Conservation (phyloP, 1,140 invertebrate genomes). For the Drosophila eugracilis region DNA sequence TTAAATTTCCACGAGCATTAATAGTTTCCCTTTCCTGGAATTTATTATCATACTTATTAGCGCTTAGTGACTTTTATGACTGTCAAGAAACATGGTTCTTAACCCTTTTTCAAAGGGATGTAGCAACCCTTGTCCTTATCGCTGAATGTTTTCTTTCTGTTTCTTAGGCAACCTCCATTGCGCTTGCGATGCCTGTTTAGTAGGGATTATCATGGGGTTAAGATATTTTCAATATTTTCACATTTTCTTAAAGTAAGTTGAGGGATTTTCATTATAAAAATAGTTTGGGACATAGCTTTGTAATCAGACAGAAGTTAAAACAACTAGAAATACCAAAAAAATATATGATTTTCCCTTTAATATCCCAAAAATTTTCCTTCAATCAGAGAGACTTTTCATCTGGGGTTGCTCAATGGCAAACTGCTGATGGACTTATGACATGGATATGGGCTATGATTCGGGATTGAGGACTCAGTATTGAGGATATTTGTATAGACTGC, state of each 20-base stretch:
- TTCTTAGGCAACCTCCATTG: constrained; percentile 13
- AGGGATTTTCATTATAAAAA: too few species aligned
- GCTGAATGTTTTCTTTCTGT: constrained; percentile 8
- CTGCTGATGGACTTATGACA: constrained; percentile 16
- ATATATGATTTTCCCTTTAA: too few species aligned
- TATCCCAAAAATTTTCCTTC: too few species aligned
- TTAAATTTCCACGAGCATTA: not conserved
- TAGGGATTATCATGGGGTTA: constrained; percentile 22
- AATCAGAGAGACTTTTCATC: constrained; percentile 1
- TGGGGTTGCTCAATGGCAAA: constrained; percentile 8
- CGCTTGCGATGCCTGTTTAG: constrained; percentile 1
- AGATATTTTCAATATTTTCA: too few species aligned
- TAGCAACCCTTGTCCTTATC: constrained; percentile 9
- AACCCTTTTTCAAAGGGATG: constrained; percentile 20
- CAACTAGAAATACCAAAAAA: too few species aligned
- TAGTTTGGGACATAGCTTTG: too few species aligned
- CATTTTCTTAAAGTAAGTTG: too few species aligned
- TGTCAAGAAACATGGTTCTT: constrained; percentile 12
- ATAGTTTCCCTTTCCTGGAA: not conserved
- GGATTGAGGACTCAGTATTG: not conserved
- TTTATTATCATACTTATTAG: constrained; percentile 12
- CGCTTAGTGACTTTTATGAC: constrained; percentile 31
- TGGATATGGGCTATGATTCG: constrained; percentile 8
- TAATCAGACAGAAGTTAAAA: too few species aligned
- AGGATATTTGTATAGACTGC: not conserved